These are phyloP conservation scores for Teinopalpus imperialis DNA, from an alignment of 2,888 invertebrate genomes.

Conservation along the genomic window DNA sequence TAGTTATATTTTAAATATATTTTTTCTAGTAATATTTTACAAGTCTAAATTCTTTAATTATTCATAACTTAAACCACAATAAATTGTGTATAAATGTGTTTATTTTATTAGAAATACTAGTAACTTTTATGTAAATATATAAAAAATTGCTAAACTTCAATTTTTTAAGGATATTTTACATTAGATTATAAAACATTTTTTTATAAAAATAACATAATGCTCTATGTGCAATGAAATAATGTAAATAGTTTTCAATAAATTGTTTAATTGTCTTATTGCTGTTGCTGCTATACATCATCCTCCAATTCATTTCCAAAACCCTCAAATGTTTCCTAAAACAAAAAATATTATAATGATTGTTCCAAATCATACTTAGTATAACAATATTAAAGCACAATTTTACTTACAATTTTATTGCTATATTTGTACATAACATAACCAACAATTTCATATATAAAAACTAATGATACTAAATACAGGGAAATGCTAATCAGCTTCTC, in stretches of 20 bases:
- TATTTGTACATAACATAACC: conserved; percentile 67
- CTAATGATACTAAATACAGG: conserved; percentile 67
- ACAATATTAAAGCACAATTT: too few relatives aligned
- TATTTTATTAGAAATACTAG: too few relatives aligned
- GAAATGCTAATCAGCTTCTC: conserved; percentile 59
- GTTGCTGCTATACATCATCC: conserved; percentile 34
- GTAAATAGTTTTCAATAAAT: conserved; percentile 16
- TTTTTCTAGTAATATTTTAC: too few relatives aligned
- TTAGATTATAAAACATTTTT: too few relatives aligned
- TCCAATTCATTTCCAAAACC: conserved; percentile 46
- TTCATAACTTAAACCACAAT: too few relatives aligned
- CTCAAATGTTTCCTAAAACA: conserved; percentile 45
- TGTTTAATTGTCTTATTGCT: conserved; percentile 23
- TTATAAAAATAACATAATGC: conserved; percentile 16
- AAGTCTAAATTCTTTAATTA: too few relatives aligned
- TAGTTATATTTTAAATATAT: too few relatives aligned
- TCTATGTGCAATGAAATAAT: conserved; percentile 14
- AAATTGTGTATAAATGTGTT: too few relatives aligned
- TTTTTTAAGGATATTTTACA: too few relatives aligned
- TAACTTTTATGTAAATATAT: too few relatives aligned
- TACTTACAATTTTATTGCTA: conserved; percentile 55
- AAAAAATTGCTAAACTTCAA: too few relatives aligned
- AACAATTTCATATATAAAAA: conserved; percentile 67
- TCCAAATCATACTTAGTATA: not conserved
- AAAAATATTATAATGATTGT: not conserved